Evolutionary conservation across 2,113 vertebrate genomes (phyloP).

Genomic region (Copsychus sechellarum): DNA sequence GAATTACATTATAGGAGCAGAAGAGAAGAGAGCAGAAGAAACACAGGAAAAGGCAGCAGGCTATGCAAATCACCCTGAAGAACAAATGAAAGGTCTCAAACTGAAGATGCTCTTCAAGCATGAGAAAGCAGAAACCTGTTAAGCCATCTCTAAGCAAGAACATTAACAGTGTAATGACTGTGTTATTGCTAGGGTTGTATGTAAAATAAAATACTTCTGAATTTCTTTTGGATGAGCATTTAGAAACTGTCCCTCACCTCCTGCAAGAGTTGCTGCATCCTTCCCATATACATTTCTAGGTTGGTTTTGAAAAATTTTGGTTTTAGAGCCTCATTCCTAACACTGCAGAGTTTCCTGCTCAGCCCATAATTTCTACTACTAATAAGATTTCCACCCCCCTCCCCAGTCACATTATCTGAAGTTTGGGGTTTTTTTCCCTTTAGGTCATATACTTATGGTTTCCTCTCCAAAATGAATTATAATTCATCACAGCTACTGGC

Average conservation of each 20-base stretch:
- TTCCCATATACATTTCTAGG: not conserved
- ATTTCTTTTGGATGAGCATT: not conserved
- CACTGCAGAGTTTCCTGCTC: not conserved
- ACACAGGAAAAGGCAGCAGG: not conserved
- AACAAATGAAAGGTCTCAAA: not conserved
- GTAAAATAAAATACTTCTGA: not conserved
- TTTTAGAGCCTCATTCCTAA: not conserved
- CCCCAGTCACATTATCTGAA: not conserved
- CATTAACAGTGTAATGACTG: not conserved
- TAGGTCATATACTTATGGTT: not conserved
- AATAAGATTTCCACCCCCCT: not conserved
- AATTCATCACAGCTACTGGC: not conserved
- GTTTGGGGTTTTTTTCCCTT: not conserved
- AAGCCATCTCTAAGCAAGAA: not conserved
- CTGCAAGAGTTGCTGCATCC: not conserved
- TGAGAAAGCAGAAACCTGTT: not conserved
- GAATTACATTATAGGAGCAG: not conserved
- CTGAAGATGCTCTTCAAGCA: not conserved
- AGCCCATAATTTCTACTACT: not conserved
- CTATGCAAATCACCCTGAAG: not conserved
- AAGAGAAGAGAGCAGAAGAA: not conserved
- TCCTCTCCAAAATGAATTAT: not conserved
- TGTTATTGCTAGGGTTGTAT: not conserved
- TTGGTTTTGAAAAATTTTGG: not conserved
- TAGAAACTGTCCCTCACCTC: not conserved